Evolutionary conservation across 2,888 invertebrate species (phyloP).

Genomic region (Melieria crassipennis): DNA sequence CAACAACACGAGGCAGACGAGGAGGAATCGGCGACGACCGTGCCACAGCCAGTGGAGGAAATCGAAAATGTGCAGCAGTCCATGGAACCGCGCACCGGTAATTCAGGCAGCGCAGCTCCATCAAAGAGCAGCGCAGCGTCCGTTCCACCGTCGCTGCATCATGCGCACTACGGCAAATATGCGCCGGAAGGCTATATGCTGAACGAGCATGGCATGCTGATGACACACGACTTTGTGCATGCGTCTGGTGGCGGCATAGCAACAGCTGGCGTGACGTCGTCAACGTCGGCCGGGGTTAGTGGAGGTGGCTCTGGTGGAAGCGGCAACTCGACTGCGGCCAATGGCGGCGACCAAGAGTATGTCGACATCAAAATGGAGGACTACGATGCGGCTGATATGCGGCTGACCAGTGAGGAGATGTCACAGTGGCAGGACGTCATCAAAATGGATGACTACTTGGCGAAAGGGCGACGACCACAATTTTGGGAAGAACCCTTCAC

Average conservation of each 20-base stretch:
- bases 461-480: conserved; percentile 86
- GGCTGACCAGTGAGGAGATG: conserved; percentile 59
- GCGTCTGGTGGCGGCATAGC: conserved; percentile 42
- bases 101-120: conserved; percentile 18
- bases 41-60: conserved; percentile 57
- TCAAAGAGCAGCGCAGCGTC: conserved; percentile 37
- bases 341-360: conserved; percentile 48
- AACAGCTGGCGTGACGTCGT: conserved; percentile 17
- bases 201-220: conserved; percentile 58
- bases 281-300: not conserved
- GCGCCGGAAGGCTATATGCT: conserved; percentile 52
- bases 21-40: conserved; percentile 23
- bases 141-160: conserved; percentile 42
- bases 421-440: conserved; percentile 73
- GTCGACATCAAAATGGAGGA: conserved; percentile 58
- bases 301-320: conserved; percentile 22
- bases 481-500: conserved; percentile 95
- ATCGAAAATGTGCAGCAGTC: conserved; percentile 52
- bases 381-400: conserved; percentile 56
- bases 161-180: conserved; percentile 52
- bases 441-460: conserved; percentile 86
- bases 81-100: conserved; percentile 21
- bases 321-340: conserved; percentile 29
- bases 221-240: conserved; percentile 57
- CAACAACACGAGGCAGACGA: not conserved